Evolutionary conservation across 1,140 invertebrate genomes (phyloP).

Genomic region (Cyrtorhinus lividipennis): DNA sequence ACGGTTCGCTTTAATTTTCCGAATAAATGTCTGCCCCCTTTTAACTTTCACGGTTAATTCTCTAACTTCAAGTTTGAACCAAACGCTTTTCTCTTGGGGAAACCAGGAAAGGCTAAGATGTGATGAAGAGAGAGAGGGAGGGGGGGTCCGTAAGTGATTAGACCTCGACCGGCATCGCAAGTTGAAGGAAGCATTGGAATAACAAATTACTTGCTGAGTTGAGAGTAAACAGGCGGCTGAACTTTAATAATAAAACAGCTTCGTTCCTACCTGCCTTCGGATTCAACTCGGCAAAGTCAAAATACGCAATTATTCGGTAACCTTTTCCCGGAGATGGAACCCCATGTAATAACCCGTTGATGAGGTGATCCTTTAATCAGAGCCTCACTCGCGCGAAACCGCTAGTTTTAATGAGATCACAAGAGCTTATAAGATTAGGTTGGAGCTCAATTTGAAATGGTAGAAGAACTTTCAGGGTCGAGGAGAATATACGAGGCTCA

Average conservation of each 20-base stretch:
- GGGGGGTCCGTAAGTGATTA: not conserved
- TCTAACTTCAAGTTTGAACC: not conserved
- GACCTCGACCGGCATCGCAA: not conserved
- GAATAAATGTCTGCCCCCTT: not conserved
- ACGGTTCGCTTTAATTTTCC: not conserved
- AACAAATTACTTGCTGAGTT: not conserved
- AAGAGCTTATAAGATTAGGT: too few relatives aligned
- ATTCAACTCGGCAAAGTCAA: too few relatives aligned
- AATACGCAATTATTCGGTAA: too few relatives aligned
- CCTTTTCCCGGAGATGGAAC: too few relatives aligned
- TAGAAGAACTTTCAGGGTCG: too few relatives aligned
- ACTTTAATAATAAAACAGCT: not conserved
- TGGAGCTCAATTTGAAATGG: too few relatives aligned
- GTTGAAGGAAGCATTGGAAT: not conserved
- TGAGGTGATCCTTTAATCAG: too few relatives aligned
- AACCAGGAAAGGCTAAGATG: not conserved
- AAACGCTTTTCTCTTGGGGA: not conserved
- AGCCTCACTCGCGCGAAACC: too few relatives aligned
- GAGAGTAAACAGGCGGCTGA: not conserved
- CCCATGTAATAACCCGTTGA: too few relatives aligned
- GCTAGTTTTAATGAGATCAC: too few relatives aligned
- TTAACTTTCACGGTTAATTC: not conserved
- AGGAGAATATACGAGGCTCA: too few relatives aligned
- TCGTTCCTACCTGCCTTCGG: too few relatives aligned
- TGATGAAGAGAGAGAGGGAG: not conserved